Base-by-base conservation (phyloP, 2,797 vertebrate genomes). In the Galagoides demidoff region DNA sequence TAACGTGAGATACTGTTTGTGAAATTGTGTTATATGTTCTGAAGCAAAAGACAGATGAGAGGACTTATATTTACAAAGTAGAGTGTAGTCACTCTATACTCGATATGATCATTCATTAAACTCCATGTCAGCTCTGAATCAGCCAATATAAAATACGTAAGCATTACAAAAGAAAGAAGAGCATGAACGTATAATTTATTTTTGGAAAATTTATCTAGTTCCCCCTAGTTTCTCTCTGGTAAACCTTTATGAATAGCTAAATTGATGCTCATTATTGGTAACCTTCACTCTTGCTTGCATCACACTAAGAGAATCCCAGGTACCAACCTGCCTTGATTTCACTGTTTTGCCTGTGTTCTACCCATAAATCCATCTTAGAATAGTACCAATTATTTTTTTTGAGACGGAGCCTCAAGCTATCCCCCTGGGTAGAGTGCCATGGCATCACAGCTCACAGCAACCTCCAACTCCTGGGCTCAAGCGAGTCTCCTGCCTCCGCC, bases 21-120 rank as follows among this genome's bases (percentile, higher is more conserved):
- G 55, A 89, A 93, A 89, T 8, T 79, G 9, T 64, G 13, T 70
- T 63, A 8, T 2, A 43, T 1, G 31, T 82, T 81, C 68, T 52
- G 27, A 90, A 92, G 5, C 77, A 83, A 82, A 16, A 79, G 6
- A 61, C 10, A 68, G 49, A 73, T 17, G 1, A 8, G 70, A 76
- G 16, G 0, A 34, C 70, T 79, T 79, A 43, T 74, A 94, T 97
- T 91, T 64, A 91, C 5, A 68, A 89, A 83, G 59, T 29, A 71
- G 14, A 86, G 43, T 71, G 66, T 43, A 59, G 1, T 59, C 4
- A 39, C 3, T 85, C 25, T 17, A 49, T 94, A 81, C 87, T 74
- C 85, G 29, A 57, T 1, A 55, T 23, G 29, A 57, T 55, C 4
- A 83, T 90, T 92, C 39, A 64, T 64, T 91, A 76, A 90, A 84